Evolutionary conservation across 2,113 vertebrate species (phyloP).

Genomic region (Thamnophis sirtalis): DNA sequence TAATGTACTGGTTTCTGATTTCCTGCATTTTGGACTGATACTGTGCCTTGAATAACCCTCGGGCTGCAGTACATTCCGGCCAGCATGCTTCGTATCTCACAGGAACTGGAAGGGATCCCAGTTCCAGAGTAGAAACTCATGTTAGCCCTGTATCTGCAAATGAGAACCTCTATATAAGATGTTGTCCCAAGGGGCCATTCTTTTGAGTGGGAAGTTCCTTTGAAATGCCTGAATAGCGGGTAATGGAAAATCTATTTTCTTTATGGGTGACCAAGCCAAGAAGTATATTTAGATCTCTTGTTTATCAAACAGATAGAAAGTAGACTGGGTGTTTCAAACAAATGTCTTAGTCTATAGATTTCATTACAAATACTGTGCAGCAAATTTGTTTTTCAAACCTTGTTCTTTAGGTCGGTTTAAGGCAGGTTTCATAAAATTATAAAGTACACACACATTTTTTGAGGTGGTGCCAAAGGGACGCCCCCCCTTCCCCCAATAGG

Average conservation of each 20-base stretch:
- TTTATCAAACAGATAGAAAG: background rate
- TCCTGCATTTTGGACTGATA: background rate
- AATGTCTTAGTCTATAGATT: background rate
- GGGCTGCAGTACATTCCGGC: background rate
- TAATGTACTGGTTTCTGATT: background rate
- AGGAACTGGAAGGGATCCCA: conserved; percentile 5
- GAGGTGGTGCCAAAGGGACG: background rate
- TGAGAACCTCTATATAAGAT: background rate
- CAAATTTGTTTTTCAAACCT: background rate
- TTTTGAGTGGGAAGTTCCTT: background rate
- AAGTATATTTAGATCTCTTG: background rate
- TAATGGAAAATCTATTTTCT: conserved; percentile 12
- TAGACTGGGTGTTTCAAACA: background rate
- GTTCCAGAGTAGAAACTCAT: background rate
- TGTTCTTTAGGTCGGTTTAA: background rate
- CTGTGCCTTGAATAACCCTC: background rate
- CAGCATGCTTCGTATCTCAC: background rate
- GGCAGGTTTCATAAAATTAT: background rate
- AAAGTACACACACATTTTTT: background rate
- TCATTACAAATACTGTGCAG: background rate
- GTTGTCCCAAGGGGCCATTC: background rate
- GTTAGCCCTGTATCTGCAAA: background rate
- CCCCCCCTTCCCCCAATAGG: too few relatives aligned
- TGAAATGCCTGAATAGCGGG: background rate
- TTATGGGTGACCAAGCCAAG: background rate